Base-by-base conservation (phyloP, 2,888 invertebrate genomes). In the Cetonia aurata region DNA sequence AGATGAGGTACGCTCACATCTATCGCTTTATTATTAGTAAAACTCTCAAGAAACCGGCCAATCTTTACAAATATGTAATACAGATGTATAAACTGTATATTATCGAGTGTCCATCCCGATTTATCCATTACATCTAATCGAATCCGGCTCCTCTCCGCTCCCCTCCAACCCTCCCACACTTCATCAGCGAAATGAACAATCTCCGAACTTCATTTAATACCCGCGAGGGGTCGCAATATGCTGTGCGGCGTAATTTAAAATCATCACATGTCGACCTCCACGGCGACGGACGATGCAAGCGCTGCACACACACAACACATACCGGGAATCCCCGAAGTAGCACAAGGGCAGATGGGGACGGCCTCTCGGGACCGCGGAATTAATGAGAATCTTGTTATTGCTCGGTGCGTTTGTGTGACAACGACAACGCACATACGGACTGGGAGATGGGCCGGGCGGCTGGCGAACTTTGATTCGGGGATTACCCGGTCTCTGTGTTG, bases 301-400 rank as follows among this genome's bases (percentile, higher is more conserved):
- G 25, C 25, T 1, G 25, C 25, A 25, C 25, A 25, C 4, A 25
- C 15, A 13, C 37, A n/a, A n/a, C 37, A 6, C 6, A 13, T 10
- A 13, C 12, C 62, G 79, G 79, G 78, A 77, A 65, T 66, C 19
- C 57, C 41, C 56, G 56, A 37, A 37, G 53, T 52, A 53, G 76
- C 77, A 75, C 75, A 73, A 57, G 75, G 77, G 76, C 77, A 75
- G 74, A 76, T 73, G 71, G 75, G 74, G 76, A 69, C 71, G 74
- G 75, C 75, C 69, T 70, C 46, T 59, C 12, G 69, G 69, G 69
- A 60, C 42, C 56, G 37, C 69, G 76, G 78, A 80, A 80, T 81
- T 82, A 82, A 82, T 81, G 82, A 80, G 80, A 80, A 81, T 79
- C 79, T 79, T 79, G 81, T 81, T 81, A 81, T 80, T 80, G 80